Evolutionary conservation across 2,888 invertebrate species (phyloP).

Genomic region (Stomorhina lunata): DNA sequence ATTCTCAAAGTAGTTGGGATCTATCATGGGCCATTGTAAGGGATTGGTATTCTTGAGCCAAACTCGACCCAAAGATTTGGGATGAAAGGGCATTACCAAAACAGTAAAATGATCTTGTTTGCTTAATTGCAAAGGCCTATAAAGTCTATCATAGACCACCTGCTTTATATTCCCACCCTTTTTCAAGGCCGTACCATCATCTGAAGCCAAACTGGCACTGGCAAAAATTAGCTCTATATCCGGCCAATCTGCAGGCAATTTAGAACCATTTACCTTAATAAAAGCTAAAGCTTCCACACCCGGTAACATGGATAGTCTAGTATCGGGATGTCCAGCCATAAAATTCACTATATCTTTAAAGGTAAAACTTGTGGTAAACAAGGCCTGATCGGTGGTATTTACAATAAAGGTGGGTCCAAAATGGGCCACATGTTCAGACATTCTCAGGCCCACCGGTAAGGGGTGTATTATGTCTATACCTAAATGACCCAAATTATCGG

Average conservation of each 20-base stretch:
- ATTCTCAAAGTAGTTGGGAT: conserved; percentile 89
- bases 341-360: conserved; percentile 77
- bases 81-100: conserved; percentile 85
- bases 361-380: conserved; percentile 40
- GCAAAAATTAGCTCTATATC: conserved; percentile 85
- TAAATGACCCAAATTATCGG: conserved; percentile 80
- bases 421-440: conserved; percentile 81
- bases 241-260: conserved; percentile 80
- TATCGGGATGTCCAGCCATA: conserved; percentile 82
- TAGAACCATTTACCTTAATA: conserved; percentile 81
- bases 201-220: conserved; percentile 83
- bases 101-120: conserved; percentile 82
- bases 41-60: conserved; percentile 86
- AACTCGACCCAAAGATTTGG: conserved; percentile 85
- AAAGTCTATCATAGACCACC: conserved; percentile 80
- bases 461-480: conserved; percentile 83
- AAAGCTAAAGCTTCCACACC: conserved; percentile 84
- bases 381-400: conserved; percentile 73
- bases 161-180: conserved; percentile 81
- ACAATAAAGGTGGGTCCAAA: conserved; percentile 78
- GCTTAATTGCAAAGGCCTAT: conserved; percentile 80
- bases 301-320: conserved; percentile 82
- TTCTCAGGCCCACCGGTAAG: conserved; percentile 85
- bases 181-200: conserved; percentile 81
- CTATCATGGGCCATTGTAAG: conserved; percentile 87